Evolutionary conservation across 2,797 vertebrate genomes (phyloP).

Genomic region (Muscicapa comitata): DNA sequence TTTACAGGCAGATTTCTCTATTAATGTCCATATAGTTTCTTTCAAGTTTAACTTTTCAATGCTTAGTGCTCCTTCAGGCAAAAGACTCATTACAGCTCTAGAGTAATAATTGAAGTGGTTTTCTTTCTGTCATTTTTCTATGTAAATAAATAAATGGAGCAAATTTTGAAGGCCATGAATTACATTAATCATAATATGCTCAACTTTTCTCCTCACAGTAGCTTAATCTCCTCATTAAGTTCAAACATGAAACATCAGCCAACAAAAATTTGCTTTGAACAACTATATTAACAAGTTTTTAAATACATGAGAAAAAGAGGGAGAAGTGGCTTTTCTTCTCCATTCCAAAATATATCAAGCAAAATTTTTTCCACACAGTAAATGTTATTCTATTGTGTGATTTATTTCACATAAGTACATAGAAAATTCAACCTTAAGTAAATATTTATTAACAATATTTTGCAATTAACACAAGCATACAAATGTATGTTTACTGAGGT

Average conservation of each 20-base stretch:
- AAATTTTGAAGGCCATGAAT: neutral
- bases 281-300: neutral
- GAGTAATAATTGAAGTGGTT: neutral
- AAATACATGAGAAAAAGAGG: neutral
- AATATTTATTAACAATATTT: neutral
- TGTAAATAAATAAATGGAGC: neutral
- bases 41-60: neutral
- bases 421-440: neutral
- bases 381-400: neutral
- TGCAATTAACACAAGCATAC: neutral
- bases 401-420: neutral
- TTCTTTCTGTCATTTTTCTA: neutral
- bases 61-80: neutral
- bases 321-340: rapidly evolving
- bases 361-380: neutral
- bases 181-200: neutral
- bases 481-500: neutral
- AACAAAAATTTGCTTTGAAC: neutral
- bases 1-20: neutral
- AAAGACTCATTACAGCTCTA: neutral
- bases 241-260: neutral
- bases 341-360: neutral
- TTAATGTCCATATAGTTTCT: neutral
- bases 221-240: neutral
- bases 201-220: neutral